Evolutionary conservation across 2,888 invertebrate genomes (phyloP).

Genomic region (Uropetala carovei): DNA sequence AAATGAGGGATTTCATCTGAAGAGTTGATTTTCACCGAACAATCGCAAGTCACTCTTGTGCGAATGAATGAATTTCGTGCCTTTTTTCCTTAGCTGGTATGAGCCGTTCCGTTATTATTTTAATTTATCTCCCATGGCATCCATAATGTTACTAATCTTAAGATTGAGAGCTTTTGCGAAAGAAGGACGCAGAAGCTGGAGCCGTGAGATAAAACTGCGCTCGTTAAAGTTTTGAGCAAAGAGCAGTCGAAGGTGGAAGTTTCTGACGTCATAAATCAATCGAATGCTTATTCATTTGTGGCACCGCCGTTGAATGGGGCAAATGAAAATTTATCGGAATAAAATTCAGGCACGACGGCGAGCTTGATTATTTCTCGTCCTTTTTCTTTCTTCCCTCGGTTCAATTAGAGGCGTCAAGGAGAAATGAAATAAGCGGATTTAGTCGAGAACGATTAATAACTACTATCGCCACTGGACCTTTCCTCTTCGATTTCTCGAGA

Average conservation of each 20-base stretch:
- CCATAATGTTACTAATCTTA: neutral
- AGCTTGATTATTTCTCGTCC: neutral
- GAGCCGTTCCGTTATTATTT: too few relatives aligned
- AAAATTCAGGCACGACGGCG: neutral
- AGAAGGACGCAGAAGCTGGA: neutral
- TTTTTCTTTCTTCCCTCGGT: neutral
- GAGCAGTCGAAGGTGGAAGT: neutral
- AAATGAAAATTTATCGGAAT: slow-evolving; percentile 16
- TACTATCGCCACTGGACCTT: neutral
- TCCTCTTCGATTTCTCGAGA: neutral
- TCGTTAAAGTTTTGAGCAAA: neutral
- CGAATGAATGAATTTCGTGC: too few relatives aligned
- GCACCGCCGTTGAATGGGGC: neutral
- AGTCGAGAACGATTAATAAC: neutral
- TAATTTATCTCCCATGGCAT: neutral
- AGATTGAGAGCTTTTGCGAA: neutral
- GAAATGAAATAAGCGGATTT: neutral
- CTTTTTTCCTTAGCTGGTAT: too few relatives aligned
- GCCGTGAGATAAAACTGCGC: neutral
- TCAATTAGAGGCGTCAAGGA: neutral
- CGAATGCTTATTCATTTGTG: neutral
- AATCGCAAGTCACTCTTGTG: too few relatives aligned
- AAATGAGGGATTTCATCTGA: too few relatives aligned
- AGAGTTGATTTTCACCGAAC: too few relatives aligned
- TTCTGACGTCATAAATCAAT: slow-evolving; percentile 6